phyloP scores from a whole-genome alignment of 2,888 invertebrate species.

The Campoletis raptor region DNA sequence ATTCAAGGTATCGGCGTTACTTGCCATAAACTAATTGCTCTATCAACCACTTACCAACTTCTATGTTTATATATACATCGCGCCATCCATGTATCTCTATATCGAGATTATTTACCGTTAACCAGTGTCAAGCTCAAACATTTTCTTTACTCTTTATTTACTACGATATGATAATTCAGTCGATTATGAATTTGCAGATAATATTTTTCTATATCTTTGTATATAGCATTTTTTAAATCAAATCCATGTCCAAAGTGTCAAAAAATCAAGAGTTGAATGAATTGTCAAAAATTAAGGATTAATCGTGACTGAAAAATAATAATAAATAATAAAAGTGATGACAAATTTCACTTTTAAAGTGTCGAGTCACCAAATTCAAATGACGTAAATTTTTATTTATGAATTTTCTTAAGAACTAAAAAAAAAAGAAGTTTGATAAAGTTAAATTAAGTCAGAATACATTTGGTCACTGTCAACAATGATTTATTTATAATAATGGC shows the following conservation, averaged over 20 bases:
- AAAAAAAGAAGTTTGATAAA: background rate
- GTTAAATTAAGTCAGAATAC: background rate
- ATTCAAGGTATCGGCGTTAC: slow-evolving; percentile 71
- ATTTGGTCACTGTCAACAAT: background rate
- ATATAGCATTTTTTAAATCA: background rate
- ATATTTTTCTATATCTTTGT: background rate
- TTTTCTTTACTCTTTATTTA: slow-evolving; percentile 48
- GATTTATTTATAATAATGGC: slow-evolving; percentile 12
- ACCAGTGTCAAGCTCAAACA: slow-evolving; percentile 23
- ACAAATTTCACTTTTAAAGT: too few species aligned
- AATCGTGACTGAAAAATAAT: too few species aligned
- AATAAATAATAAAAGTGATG: too few species aligned
- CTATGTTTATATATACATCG: slow-evolving; percentile 12
- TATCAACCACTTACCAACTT: slow-evolving; percentile 62
- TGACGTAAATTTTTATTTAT: background rate
- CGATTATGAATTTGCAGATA: slow-evolving; percentile 19
- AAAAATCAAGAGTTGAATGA: background rate
- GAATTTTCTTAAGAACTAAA: background rate
- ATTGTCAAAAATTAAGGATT: too few species aligned
- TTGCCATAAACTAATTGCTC: slow-evolving; percentile 72
- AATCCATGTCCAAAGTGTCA: background rate
- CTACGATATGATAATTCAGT: slow-evolving; percentile 23
- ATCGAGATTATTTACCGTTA: slow-evolving; percentile 48
- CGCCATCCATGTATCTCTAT: background rate
- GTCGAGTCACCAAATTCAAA: too few species aligned